These are phyloP conservation scores for Pyrgilauda ruficollis DNA, from an alignment of 2,113 vertebrate species.

Conservation along the genomic window DNA sequence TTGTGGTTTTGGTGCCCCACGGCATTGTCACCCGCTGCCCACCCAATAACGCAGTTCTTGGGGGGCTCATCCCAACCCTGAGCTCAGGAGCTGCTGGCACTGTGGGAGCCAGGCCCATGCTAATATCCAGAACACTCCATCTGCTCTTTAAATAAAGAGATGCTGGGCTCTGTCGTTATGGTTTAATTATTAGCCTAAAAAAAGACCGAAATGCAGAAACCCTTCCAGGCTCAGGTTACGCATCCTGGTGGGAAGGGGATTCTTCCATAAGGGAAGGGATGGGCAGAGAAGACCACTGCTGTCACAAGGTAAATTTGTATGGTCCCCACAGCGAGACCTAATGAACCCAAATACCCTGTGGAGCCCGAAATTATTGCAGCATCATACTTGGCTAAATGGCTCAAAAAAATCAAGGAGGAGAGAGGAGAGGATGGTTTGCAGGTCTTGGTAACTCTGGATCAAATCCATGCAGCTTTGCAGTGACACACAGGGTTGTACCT, in stretches of 20 bases:
- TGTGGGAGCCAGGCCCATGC: neutral
- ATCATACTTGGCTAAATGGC: neutral
- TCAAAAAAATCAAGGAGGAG: neutral
- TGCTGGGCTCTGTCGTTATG: neutral
- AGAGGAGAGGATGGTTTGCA: neutral
- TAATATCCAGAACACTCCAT: conserved; percentile 20
- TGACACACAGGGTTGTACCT: rapidly evolving
- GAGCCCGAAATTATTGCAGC: neutral
- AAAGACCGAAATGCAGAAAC: neutral
- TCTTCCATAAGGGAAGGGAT: neutral
- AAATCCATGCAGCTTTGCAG: neutral
- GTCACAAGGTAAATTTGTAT: neutral
- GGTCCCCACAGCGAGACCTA: neutral
- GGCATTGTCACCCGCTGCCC: neutral
- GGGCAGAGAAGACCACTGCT: neutral
- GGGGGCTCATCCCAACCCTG: neutral
- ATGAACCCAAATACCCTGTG: neutral
- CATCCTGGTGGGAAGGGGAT: neutral
- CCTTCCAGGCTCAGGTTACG: neutral
- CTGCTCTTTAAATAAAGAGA: conserved; percentile 38
- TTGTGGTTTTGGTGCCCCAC: rapidly evolving
- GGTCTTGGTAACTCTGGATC: neutral
- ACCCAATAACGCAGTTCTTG: neutral
- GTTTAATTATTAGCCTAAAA: conserved; percentile 43
- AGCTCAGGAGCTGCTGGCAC: neutral